A percentile compares a stretch with the other conserved stretches of the same genome.
Conservation (phyloP, 2,888 invertebrate genomes). For the Nemoura dubitans region DNA sequence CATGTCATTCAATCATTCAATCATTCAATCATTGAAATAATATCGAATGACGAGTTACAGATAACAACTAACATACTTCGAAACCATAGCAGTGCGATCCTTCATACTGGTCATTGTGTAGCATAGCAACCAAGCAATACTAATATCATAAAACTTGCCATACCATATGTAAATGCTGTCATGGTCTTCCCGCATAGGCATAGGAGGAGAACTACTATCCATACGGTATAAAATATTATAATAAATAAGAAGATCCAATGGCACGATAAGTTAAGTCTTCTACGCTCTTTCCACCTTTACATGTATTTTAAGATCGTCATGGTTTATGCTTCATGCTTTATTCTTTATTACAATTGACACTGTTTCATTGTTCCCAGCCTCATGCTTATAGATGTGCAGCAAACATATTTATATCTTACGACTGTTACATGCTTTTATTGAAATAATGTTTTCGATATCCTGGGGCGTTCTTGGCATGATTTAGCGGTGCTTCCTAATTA, state of each 20-base stretch:
- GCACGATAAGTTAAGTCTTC: background rate
- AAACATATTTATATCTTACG: background rate
- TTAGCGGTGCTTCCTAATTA: constrained; percentile 1
- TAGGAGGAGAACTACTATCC: background rate
- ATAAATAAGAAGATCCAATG: constrained; percentile 4
- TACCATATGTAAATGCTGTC: background rate
- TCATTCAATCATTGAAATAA: background rate
- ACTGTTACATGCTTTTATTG: background rate
- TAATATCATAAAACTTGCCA: background rate
- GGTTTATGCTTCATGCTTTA: background rate
- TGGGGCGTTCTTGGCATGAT: background rate
- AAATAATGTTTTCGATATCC: background rate
- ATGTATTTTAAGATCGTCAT: background rate
- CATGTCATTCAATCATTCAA: background rate
- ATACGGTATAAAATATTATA: background rate
- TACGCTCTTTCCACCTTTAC: background rate
- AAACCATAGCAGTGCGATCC: background rate
- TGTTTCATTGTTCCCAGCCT: background rate
- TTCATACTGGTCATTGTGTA: background rate
- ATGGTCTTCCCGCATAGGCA: background rate
- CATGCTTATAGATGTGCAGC: background rate
- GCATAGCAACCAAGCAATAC: background rate
- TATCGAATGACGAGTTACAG: background rate
- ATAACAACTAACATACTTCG: background rate
- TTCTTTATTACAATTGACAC: constrained; percentile 12